phyloP scores from a whole-genome alignment of 2,888 invertebrate genomes.

The Ligdia adustata region DNA sequence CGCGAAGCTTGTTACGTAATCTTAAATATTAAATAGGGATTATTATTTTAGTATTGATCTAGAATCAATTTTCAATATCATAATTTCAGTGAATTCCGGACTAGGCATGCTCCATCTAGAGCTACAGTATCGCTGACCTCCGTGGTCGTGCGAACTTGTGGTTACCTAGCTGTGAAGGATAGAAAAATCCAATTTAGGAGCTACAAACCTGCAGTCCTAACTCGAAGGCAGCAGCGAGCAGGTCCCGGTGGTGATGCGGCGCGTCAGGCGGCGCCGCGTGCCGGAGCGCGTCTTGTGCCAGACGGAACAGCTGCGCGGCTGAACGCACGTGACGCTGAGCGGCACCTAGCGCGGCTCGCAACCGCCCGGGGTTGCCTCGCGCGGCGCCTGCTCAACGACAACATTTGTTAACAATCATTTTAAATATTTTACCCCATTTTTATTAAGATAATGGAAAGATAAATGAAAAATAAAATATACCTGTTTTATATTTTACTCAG shows the following conservation, averaged over 20 bases:
- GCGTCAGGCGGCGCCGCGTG: conserved; percentile 91
- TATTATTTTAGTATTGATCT: background rate
- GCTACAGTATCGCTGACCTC: no score
- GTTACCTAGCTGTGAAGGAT: no score
- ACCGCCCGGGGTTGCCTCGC: conserved; percentile 86
- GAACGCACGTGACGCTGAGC: conserved; percentile 93
- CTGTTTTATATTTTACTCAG: no score
- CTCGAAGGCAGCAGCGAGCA: conserved; percentile 92
- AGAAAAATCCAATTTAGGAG: no score
- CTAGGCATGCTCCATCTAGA: no score
- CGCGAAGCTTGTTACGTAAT: no score
- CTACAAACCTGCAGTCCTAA: conserved; percentile 87
- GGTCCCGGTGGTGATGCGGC: conserved; percentile 89
- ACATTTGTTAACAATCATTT: background rate
- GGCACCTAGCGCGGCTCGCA: conserved; percentile 90
- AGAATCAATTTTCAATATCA: background rate
- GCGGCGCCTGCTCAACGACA: conserved; percentile 64
- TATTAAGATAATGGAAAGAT: no score
- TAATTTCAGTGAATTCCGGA: no score
- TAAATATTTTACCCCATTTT: no score
- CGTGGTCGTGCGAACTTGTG: no score
- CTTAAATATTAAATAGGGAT: background rate
- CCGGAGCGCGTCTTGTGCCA: conserved; percentile 93
- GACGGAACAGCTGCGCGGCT: conserved; percentile 92
- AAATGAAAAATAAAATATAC: no score